phyloP scores from a whole-genome alignment of 2,113 vertebrate species.

The Dicerorhinus sumatrensis region DNA sequence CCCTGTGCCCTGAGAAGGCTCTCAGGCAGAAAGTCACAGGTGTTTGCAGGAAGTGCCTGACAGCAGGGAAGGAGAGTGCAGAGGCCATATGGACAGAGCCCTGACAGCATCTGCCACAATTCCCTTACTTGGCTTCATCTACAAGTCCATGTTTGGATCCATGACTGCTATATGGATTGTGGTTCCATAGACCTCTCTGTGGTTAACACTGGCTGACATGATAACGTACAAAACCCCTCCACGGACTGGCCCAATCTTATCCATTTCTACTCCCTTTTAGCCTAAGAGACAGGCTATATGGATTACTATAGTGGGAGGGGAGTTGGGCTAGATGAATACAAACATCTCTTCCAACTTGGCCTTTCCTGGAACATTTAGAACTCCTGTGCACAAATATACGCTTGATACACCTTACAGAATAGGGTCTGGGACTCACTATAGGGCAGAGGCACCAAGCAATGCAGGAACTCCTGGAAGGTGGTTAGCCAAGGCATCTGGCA shows the following conservation, averaged over 20 bases:
- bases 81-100: rapidly evolving
- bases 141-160: background rate
- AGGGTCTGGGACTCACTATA: background rate
- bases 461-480: background rate
- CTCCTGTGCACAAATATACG: background rate
- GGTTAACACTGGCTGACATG: background rate
- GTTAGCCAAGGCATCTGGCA: background rate
- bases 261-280: background rate
- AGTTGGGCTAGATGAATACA: background rate
- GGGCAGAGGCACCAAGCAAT: background rate
- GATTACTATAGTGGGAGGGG: background rate
- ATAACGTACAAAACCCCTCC: background rate
- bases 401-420: background rate
- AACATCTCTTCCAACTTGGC: background rate
- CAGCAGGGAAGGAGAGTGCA: background rate
- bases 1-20: background rate
- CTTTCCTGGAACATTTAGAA: background rate
- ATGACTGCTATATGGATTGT: no score
- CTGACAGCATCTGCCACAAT: background rate
- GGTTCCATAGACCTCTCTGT: background rate
- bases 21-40: background rate
- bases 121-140: background rate
- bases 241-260: background rate
- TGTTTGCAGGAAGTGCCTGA: background rate
- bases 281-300: background rate